Evolutionary conservation across 2,113 vertebrate species (phyloP).

Genomic region (Gobio gobio): DNA sequence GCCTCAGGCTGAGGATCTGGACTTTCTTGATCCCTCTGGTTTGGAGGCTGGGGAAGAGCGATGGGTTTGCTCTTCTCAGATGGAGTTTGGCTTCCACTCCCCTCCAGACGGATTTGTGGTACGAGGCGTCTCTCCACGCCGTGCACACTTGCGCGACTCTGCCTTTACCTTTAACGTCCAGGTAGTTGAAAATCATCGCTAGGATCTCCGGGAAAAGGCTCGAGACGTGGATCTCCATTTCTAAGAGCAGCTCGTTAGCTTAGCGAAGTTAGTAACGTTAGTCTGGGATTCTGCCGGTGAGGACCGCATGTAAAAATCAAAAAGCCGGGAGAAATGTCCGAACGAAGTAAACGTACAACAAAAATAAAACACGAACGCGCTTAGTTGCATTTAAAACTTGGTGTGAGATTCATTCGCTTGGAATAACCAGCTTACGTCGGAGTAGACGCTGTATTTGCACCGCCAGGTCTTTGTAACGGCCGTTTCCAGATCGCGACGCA

Average conservation of each 20-base stretch:
- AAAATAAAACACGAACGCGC: not conserved
- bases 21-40: conserved; percentile 94
- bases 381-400: conserved; percentile 13
- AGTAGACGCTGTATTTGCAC: conserved; percentile 22
- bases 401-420: not conserved
- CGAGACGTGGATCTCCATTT: conserved; percentile 94
- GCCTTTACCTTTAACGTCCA: conserved; percentile 97
- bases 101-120: conserved; percentile 98
- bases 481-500: not conserved
- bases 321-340: not conserved
- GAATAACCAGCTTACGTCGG: conserved; percentile 11
- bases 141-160: conserved; percentile 94
- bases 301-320: conserved; percentile 12
- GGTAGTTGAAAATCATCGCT: conserved; percentile 97
- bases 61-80: conserved; percentile 96
- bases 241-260: conserved; percentile 35
- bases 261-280: conserved; percentile 14
- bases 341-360: not conserved
- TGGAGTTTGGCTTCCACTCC: conserved; percentile 98
- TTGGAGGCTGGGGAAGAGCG: conserved; percentile 97
- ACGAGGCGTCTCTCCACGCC: conserved; percentile 96
- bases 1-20: conserved; percentile 95
- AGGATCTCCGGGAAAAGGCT: conserved; percentile 97
- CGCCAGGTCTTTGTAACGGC: conserved; percentile 37
- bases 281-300: not conserved